These are phyloP conservation scores for Hyppa rectilinea DNA, from an alignment of 2,888 invertebrate species.

Conservation along the genomic window DNA sequence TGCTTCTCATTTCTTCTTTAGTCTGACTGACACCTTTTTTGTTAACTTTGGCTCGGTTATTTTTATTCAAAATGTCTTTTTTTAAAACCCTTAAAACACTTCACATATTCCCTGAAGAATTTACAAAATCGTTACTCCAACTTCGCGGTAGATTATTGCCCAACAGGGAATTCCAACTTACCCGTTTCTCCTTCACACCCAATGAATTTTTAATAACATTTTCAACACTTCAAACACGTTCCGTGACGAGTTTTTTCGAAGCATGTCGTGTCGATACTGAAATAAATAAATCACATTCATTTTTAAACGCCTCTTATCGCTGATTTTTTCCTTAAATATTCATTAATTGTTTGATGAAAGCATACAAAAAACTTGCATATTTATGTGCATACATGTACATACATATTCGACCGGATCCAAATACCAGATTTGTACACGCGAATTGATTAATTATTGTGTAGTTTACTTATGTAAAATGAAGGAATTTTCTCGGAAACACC, in stretches of 20 bases:
- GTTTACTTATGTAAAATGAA: constrained; percentile 28
- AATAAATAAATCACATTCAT: constrained; percentile 33
- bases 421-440: constrained; percentile 50
- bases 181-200: background rate
- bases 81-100: background rate
- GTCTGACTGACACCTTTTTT: too few relatives aligned
- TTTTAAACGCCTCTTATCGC: constrained; percentile 36
- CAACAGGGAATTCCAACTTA: background rate
- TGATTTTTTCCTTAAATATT: constrained; percentile 40
- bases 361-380: constrained; percentile 27
- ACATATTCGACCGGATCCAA: constrained; percentile 45
- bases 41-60: background rate
- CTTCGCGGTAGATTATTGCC: constrained; percentile 2
- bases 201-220: constrained; percentile 10
- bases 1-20: background rate
- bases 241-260: background rate
- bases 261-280: background rate
- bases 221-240: background rate
- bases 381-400: constrained; percentile 45
- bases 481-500: constrained; percentile 38
- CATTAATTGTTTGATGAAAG: constrained; percentile 58
- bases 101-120: background rate
- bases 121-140: background rate
- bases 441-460: constrained; percentile 38
- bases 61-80: constrained; percentile 2